A percentile compares a stretch with the other conserved stretches of the same genome.
These are phyloP conservation scores for Pionites leucogaster DNA, from an alignment of 2,113 vertebrate species.

Conservation along the genomic window DNA sequence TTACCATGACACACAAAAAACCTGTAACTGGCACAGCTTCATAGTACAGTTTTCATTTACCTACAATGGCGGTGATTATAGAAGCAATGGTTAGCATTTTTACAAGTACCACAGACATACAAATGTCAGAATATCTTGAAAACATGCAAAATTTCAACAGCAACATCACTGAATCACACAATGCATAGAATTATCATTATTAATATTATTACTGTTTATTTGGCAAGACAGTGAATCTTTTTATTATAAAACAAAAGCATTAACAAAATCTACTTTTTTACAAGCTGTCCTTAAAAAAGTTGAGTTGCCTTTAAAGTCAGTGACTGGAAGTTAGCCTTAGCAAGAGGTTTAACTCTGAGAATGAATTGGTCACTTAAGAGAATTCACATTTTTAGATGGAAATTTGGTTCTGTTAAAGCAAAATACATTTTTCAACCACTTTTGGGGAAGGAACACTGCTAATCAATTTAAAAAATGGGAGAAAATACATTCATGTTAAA, in stretches of 20 bases:
- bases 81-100: constrained; percentile 68
- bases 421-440: neutral
- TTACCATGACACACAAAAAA: constrained; percentile 33
- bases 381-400: constrained; percentile 44
- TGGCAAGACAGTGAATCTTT: constrained; percentile 58
- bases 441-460: constrained; percentile 24
- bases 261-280: constrained; percentile 4
- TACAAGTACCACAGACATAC: constrained; percentile 57
- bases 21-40: constrained; percentile 52
- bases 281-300: constrained; percentile 54
- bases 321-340: constrained; percentile 26
- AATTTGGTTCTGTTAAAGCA: neutral
- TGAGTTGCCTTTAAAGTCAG: constrained; percentile 23
- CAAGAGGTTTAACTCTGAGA: constrained; percentile 21
- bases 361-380: neutral
- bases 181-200: constrained; percentile 72
- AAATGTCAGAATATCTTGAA: constrained; percentile 47
- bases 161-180: constrained; percentile 58
- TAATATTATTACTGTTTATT: constrained; percentile 23
- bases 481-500: constrained; percentile 40
- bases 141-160: constrained; percentile 73
- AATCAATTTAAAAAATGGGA: constrained; percentile 55
- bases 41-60: constrained; percentile 38
- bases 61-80: constrained; percentile 44
- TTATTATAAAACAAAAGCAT: constrained; percentile 48